phyloP scores from a whole-genome alignment of 1,140 invertebrate genomes.

The Patella vulgata region DNA sequence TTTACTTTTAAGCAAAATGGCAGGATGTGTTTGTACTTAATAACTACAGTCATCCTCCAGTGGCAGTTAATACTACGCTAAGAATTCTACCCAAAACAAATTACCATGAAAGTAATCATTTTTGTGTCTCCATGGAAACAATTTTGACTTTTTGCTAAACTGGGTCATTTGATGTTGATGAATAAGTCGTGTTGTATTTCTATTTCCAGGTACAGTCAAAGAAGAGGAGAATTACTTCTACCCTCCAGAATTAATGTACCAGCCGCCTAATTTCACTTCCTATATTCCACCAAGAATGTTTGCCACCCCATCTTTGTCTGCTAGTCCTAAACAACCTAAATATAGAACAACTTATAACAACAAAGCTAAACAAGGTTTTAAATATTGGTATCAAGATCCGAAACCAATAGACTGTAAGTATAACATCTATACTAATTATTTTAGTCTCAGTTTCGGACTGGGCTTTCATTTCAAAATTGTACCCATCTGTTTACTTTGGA shows the following conservation, averaged over 20 bases:
- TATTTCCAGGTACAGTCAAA: slow-evolving; percentile 48
- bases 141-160: too few relatives aligned
- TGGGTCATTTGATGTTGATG: too few relatives aligned
- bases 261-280: slow-evolving; percentile 14
- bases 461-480: background rate
- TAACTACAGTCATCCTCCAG: too few relatives aligned
- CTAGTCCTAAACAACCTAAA: slow-evolving; percentile 12
- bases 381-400: slow-evolving; percentile 47
- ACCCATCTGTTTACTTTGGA: slow-evolving; percentile 5
- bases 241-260: slow-evolving; percentile 28
- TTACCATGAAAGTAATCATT: too few relatives aligned
- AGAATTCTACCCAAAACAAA: too few relatives aligned
- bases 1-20: too few relatives aligned
- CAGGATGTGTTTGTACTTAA: too few relatives aligned
- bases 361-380: slow-evolving; percentile 39
- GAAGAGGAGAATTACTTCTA: slow-evolving; percentile 47
- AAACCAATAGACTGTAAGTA: slow-evolving; percentile 47
- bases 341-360: slow-evolving; percentile 30
- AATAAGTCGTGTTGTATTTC: too few relatives aligned
- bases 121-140: too few relatives aligned
- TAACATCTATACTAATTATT: background rate
- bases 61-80: too few relatives aligned
- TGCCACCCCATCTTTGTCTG: background rate
- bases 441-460: background rate
- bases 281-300: slow-evolving; percentile 8